These are phyloP conservation scores for Apamea epomidion DNA, from an alignment of 2,888 invertebrate genomes.

Conservation along the genomic window DNA sequence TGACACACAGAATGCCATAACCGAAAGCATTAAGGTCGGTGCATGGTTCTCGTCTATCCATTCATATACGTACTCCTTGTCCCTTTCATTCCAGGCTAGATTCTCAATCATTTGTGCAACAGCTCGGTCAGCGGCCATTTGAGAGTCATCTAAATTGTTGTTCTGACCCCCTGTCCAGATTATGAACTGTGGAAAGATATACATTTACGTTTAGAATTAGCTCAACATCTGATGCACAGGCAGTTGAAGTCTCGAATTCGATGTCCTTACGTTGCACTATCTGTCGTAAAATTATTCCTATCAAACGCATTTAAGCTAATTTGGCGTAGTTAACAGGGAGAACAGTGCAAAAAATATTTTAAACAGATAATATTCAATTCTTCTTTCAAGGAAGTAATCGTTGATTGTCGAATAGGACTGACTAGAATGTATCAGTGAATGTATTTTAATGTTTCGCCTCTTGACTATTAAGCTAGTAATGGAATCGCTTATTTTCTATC, in stretches of 20 bases:
- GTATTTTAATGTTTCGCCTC: background rate
- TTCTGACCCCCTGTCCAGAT: slow-evolving; percentile 75
- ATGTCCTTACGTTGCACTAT: background rate
- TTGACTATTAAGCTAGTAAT: background rate
- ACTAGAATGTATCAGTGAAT: background rate
- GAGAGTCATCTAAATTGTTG: slow-evolving; percentile 78
- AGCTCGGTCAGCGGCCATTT: slow-evolving; percentile 67
- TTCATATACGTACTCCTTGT: slow-evolving; percentile 77
- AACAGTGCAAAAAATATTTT: background rate
- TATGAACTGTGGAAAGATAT: slow-evolving; percentile 74
- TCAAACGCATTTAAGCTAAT: background rate
- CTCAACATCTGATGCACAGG: background rate
- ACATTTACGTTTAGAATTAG: background rate
- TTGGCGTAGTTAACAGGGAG: background rate
- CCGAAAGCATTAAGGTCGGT: slow-evolving; percentile 76
- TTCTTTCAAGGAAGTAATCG: background rate
- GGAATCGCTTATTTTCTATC: background rate
- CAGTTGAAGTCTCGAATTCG: background rate
- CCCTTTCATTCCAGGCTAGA: slow-evolving; percentile 69
- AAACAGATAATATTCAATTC: background rate
- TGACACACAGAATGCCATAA: slow-evolving; percentile 76
- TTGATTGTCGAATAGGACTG: background rate
- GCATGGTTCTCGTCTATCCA: slow-evolving; percentile 87
- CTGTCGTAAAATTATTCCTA: background rate
- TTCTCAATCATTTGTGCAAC: slow-evolving; percentile 70